Base-by-base conservation (phyloP, 64 coral and sea anemone genomes). In the Pachyseris speciosa region DNA sequence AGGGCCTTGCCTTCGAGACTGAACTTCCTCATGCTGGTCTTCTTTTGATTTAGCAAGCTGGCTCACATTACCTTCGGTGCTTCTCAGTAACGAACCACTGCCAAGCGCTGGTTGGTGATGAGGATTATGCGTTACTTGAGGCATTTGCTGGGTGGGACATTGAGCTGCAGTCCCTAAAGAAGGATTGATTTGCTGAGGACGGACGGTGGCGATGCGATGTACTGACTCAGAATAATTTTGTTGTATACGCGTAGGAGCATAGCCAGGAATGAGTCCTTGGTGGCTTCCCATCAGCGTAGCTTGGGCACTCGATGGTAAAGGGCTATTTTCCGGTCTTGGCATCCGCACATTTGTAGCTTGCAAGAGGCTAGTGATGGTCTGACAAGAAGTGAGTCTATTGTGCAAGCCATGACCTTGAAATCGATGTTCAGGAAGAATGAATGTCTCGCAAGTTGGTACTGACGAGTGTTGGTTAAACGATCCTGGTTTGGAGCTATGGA, bases 351-450 rank as follows among this genome's bases (percentile, higher is more conserved):
- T 80, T 58, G 75, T 37, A n/a, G 16, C 50, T 80, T n/a, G 16
- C 31, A 80, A 34, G 30, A 5, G 22, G 32, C 32, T 63, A 53
- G 19, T 17, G 6, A 1, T 9, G 53, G 33, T 81, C 33, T 26
- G 19, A 5, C 26, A 22, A 40, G 52, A 58, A 3, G 30, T 9
- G 17, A 7, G 32, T 17, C 2, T 34, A 34, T 31, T 3, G 15
- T 29, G 30, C 29, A 47, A 37, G 15, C 69, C 37, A 34, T 37
- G 33, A 47, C 25, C 72, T 1, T 58, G 29, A n/a, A 79, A 58
- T 4, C 75, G 75, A 58, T 79, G 47, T 13, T 81, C 52, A 7
- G 77, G 77, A 81, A 81, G 77, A 10, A 81, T 37, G 36, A 61
- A 39, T 10, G 24, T 52, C 27, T 77, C 74, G 12, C 28, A 31